These are phyloP conservation scores for Hydraecia micacea DNA, from an alignment of 2,888 invertebrate species.

Conservation along the genomic window DNA sequence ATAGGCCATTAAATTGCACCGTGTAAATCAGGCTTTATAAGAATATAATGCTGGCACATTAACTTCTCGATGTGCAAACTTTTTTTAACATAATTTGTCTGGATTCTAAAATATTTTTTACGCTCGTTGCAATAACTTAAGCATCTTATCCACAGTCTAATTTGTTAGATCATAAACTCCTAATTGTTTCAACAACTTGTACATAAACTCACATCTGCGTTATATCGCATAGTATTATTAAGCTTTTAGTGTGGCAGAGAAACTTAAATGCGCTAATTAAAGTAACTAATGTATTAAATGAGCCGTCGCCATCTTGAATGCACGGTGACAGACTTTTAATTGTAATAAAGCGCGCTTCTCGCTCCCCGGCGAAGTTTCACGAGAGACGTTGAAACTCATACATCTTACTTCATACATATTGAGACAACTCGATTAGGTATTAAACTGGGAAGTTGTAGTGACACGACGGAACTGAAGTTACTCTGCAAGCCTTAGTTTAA, in stretches of 20 bases:
- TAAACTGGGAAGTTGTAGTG: conserved; percentile 40
- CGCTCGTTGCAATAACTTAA: background rate
- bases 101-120: background rate
- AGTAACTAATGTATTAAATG: conserved; percentile 71
- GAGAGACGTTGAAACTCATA: conserved; percentile 62
- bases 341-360: conserved; percentile 74
- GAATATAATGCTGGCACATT: background rate
- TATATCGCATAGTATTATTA: conserved; percentile 50
- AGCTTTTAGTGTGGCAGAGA: conserved; percentile 52
- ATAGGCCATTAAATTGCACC: background rate
- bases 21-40: background rate
- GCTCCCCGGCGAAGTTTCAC: conserved; percentile 62
- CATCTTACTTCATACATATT: conserved; percentile 64
- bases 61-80: background rate
- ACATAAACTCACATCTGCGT: conserved; percentile 22
- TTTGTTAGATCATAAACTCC: conserved; percentile 19
- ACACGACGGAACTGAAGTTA: conserved; percentile 14
- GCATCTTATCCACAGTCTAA: conserved; percentile 5
- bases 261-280: conserved; percentile 71
- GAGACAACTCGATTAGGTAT: conserved; percentile 64
- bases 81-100: background rate
- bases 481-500: background rate
- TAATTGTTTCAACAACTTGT: conserved; percentile 37
- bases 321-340: conserved; percentile 77
- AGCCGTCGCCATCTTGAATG: conserved; percentile 64